These are phyloP conservation scores for Tetragnatha montana DNA, from an alignment of 2,888 invertebrate species.

Conservation along the genomic window DNA sequence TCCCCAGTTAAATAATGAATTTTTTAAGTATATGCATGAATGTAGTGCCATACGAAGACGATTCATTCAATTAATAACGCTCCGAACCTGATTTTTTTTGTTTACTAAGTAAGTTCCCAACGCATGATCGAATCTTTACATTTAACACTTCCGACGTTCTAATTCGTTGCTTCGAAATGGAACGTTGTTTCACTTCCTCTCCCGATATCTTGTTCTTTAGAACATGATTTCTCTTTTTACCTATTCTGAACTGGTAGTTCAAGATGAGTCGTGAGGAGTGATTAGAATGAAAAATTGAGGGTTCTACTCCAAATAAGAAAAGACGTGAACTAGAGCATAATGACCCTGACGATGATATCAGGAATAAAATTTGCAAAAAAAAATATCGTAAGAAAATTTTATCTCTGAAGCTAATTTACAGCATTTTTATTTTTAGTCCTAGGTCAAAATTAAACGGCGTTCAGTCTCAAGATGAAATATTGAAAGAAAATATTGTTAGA, in stretches of 20 bases:
- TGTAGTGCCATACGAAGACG: background rate
- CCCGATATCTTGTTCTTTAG: conserved; percentile 19
- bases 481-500: background rate
- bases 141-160: conserved; percentile 21
- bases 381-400: too few species aligned
- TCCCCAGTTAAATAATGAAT: too few species aligned
- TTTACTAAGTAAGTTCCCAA: background rate
- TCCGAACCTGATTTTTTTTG: conserved; percentile 13
- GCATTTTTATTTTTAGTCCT: background rate
- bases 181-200: conserved; percentile 45
- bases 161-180: conserved; percentile 46
- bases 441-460: background rate
- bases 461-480: background rate
- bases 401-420: too few species aligned
- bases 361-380: background rate
- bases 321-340: background rate
- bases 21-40: too few species aligned
- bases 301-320: background rate
- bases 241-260: conserved; percentile 17
- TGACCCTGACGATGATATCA: background rate
- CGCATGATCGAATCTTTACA: conserved; percentile 16
- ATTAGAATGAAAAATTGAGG: background rate
- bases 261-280: background rate
- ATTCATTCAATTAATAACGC: conserved; percentile 9
- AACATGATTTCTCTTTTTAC: background rate